These are phyloP conservation scores for Bucorvus abyssinicus DNA, from an alignment of 2,797 vertebrate species.

Conservation along the genomic window DNA sequence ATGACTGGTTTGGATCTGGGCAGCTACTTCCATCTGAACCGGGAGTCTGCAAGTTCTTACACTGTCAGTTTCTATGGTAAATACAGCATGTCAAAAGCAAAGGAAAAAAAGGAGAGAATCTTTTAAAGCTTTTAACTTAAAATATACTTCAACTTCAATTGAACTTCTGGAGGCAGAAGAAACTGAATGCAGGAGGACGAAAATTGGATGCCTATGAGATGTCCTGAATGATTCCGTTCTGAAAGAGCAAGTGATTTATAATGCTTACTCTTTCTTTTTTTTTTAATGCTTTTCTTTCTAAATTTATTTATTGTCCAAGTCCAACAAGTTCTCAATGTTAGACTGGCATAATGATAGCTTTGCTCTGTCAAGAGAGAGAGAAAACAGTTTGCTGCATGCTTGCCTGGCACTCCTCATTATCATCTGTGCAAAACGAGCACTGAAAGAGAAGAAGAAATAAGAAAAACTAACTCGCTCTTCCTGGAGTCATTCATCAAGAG, in stretches of 20 bases:
- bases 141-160: neutral
- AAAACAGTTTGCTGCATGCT: conserved; percentile 82
- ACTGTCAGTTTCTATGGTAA: neutral
- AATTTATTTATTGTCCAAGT: conserved; percentile 17
- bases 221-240: neutral
- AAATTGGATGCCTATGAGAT: neutral
- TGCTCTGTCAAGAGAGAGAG: conserved; percentile 55
- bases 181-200: neutral
- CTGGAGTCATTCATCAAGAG: conserved; percentile 88
- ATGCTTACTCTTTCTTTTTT: neutral
- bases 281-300: neutral
- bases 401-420: conserved; percentile 86
- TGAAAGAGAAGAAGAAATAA: conserved; percentile 81
- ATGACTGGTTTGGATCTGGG: neutral
- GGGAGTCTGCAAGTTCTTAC: neutral
- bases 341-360: conserved; percentile 41
- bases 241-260: conserved; percentile 7
- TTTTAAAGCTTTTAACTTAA: neutral
- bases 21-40: neutral
- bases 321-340: conserved; percentile 6
- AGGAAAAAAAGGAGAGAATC: neutral
- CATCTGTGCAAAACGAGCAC: conserved; percentile 80
- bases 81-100: neutral
- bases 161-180: neutral
- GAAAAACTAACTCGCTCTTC: conserved; percentile 71